Evolutionary conservation across 2,113 vertebrate species (phyloP), one percentile per base, ranked within the genome.

Genomic region (Nothobranchius furzeri): DNA sequence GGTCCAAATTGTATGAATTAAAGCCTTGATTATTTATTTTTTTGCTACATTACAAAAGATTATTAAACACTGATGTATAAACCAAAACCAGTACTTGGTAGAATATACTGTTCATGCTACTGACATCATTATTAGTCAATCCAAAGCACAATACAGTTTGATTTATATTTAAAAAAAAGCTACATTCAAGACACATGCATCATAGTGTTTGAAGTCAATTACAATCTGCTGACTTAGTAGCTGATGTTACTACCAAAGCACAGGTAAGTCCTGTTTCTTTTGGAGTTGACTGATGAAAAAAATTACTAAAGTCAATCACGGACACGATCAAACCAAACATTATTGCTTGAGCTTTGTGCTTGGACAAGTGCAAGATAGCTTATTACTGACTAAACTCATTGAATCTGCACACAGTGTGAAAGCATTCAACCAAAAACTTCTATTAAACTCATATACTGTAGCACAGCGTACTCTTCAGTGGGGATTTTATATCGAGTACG

Each of bases 341-440:
- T 92, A 92, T 92, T 91, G 91, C 91, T 91, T 82, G 30, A 79
- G 75, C 83, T 79, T 87, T 87, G 81, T 91, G 85, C 89, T 86
- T 84, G 76, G 84, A 85, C 85, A 85, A 87, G 81, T 83, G 60
- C 17, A 47, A 70, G 75, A 71, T 87, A 89, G 85, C 85, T 91
- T 91, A 87, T 89, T 86, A 81, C 75, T 72, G 78, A 87, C 65
- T 73, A 62, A 85, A 82, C 55, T 15, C 54, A 68, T 13, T 14
- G 13, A 37, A 67, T 74, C 37, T 64, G 62, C 47, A 48, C 75
- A 72, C 67, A 70, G 35, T 80, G 57, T 70, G 48, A 85, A 72
- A 81, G 75, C 47, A 14, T 70, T 75, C 20, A 76, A 80, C 73
- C 60, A 60, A 75, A 81, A 64, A 62, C 56, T 10, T 64, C 71